phyloP scores from a whole-genome alignment of 1,140 invertebrate species.

The Bradysia coprophila region DNA sequence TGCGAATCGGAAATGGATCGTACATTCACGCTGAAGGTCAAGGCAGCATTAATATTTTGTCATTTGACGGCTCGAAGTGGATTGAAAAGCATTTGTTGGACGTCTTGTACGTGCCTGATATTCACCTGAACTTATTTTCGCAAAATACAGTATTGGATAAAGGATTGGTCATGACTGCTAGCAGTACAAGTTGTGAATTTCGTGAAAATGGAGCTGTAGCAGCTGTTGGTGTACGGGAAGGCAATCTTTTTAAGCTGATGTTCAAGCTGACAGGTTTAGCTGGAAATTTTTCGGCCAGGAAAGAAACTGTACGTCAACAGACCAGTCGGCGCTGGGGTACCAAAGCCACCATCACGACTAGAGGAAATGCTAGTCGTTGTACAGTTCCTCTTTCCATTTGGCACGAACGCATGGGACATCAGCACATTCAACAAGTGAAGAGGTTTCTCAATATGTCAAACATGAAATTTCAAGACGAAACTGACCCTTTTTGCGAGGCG shows the following conservation, averaged over 20 bases:
- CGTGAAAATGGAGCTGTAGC: slow-evolving; percentile 9
- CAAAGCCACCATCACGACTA: too few species aligned
- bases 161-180: slow-evolving; percentile 12
- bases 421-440: slow-evolving; percentile 21
- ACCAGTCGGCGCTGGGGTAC: too few species aligned
- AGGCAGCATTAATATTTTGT: background rate
- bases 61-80: background rate
- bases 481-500: slow-evolving; percentile 8
- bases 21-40: background rate
- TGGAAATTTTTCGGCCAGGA: too few species aligned
- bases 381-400: slow-evolving; percentile 13
- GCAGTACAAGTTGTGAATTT: slow-evolving; percentile 10
- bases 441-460: slow-evolving; percentile 12
- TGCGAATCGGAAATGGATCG: background rate
- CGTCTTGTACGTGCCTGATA: slow-evolving; percentile 19
- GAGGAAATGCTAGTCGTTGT: background rate
- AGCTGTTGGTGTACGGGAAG: slow-evolving; percentile 9
- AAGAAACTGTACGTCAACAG: too few species aligned
- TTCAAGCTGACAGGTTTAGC: slow-evolving; percentile 3
- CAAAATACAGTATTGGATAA: slow-evolving; percentile 11
- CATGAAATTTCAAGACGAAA: slow-evolving; percentile 10
- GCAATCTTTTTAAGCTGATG: slow-evolving; percentile 9
- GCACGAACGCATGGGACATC: slow-evolving; percentile 22
- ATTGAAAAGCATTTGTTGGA: slow-evolving; percentile 3
- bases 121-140: slow-evolving; percentile 21